Base-by-base conservation (phyloP, 2,888 invertebrate genomes). In the Kryphioiulus occultus region DNA sequence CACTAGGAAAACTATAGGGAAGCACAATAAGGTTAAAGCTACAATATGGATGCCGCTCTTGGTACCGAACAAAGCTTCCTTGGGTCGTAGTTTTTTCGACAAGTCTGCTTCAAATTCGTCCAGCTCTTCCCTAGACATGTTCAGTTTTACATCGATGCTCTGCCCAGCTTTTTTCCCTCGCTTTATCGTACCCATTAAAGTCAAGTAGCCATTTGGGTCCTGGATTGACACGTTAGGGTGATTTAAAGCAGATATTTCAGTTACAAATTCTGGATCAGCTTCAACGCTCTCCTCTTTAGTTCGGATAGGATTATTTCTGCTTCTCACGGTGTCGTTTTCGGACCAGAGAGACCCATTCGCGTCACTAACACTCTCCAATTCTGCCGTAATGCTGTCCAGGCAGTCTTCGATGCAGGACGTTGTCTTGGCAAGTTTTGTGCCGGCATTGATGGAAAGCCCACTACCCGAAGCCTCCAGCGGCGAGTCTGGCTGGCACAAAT, bases 91-190 rank as follows among this genome's bases (percentile, higher is more conserved):
- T 86, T 88, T 89, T 88, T 88, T 89, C 82, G 89, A 89, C 42
- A 89, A 89, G 42, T 88, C 88, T 0, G 95, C 94, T 91, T 95
- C 95, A 89, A 95, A 93, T 87, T 94, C 94, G 90, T 95, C 95
- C 86, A 95, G 92, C 90, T 95, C 95, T 90, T 95, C 95, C 86
- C 95, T 93, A 9, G 95, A 95, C 90, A 95, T 94, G 90, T 95
- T 95, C 10, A 95, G 93, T 91, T 94, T 94, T 0, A 95, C 94
- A 92, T 95, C 95, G 89, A 95, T 94, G 91, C 94, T 95, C 90
- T 95, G 95, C 0, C 95, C 95, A 90, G 95, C 95, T 91, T 95
- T 95, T 90, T 94, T 94, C 0, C 95, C 95, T 86, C 95, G 92
- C 90, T 95, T 95, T 15, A 95, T 95, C 12, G 95, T 95, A 9